These are phyloP conservation scores for Dasypolia templi DNA, from an alignment of 2,888 invertebrate genomes.

Conservation along the genomic window DNA sequence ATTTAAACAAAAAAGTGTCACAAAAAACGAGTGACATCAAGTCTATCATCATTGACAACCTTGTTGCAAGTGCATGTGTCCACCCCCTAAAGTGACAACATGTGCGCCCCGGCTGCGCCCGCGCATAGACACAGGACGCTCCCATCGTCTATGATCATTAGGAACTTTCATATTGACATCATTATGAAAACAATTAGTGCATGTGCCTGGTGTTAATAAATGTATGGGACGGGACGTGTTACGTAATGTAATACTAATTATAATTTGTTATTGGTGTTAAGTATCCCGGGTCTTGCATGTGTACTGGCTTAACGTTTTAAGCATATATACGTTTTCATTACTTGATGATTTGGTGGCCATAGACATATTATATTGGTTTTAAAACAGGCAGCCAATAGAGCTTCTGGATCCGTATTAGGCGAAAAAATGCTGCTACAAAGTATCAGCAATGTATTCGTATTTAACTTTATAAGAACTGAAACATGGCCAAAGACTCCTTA, in stretches of 20 bases:
- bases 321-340: too few relatives aligned
- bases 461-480: too few relatives aligned
- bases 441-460: too few relatives aligned
- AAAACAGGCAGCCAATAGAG: too few relatives aligned
- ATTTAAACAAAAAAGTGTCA: conserved; percentile 22
- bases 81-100: conserved; percentile 82
- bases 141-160: conserved; percentile 72
- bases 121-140: conserved; percentile 73
- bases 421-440: too few relatives aligned
- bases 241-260: conserved; percentile 13
- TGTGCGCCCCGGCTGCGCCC: conserved; percentile 82
- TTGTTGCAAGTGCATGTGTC: conserved; percentile 79
- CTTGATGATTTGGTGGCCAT: too few relatives aligned
- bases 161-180: conserved; percentile 59
- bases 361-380: too few relatives aligned
- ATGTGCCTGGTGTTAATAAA: conserved; percentile 54
- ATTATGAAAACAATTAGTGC: conserved; percentile 57
- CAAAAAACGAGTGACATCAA: conserved; percentile 40
- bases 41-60: conserved; percentile 60
- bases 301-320: too few relatives aligned
- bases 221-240: conserved; percentile 36
- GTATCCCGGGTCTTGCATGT: neutral
- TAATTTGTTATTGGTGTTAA: neutral
- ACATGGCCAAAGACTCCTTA: neutral
- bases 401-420: too few relatives aligned